Percentiles rank a stretch among this genome's conserved stretches.
phyloP scores from a whole-genome alignment of 2,888 invertebrate species.

The Troilus luridus region DNA sequence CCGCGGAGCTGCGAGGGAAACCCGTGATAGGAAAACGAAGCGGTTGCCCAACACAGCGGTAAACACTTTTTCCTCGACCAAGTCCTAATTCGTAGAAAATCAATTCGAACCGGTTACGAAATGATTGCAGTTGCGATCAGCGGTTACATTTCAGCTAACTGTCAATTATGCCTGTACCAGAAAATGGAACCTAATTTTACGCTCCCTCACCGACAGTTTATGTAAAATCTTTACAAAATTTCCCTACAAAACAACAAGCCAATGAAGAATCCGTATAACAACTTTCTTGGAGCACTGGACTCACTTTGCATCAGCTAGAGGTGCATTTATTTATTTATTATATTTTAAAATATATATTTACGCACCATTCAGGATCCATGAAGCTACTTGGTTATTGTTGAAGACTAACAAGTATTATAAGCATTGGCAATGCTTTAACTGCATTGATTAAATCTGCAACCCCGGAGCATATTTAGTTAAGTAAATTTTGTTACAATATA shows the following conservation, averaged over 20 bases:
- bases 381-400: no score
- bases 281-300: not conserved
- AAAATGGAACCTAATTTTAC: slow-evolving; percentile 38
- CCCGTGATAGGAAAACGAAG: not conserved
- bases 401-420: no score
- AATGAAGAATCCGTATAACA: not conserved
- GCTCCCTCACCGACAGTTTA: not conserved
- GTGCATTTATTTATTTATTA: not conserved
- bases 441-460: no score
- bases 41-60: slow-evolving; percentile 32
- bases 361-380: no score
- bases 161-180: slow-evolving; percentile 27
- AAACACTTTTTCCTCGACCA: not conserved
- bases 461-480: no score
- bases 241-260: not conserved
- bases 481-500: no score
- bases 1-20: not conserved
- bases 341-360: no score
- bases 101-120: slow-evolving; percentile 30
- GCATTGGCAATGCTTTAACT: no score
- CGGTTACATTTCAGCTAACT: slow-evolving; percentile 11
- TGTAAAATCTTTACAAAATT: slow-evolving; percentile 35
- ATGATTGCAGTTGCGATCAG: slow-evolving; percentile 27
- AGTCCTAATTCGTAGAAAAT: slow-evolving; percentile 36
- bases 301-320: not conserved